Evolutionary conservation across 2,797 vertebrate species (phyloP).

Genomic region (Falco berigora): DNA sequence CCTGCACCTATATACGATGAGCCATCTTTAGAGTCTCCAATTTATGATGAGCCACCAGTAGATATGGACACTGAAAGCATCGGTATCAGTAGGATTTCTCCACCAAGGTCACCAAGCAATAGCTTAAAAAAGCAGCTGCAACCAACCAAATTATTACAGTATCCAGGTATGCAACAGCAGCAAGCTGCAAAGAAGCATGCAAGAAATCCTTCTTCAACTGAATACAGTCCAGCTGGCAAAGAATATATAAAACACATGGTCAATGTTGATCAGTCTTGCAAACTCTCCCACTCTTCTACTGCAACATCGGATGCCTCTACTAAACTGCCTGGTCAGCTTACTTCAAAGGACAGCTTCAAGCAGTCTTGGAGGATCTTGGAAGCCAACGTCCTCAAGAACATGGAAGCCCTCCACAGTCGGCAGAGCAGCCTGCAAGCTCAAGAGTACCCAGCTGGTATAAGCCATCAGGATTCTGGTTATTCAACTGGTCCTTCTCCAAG

Average conservation of each 20-base stretch:
- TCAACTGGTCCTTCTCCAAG: conserved; percentile 89
- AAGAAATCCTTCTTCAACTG: conserved; percentile 78
- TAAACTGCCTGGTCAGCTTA: conserved; percentile 60
- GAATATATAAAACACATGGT: conserved; percentile 93
- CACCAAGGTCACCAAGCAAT: conserved; percentile 69
- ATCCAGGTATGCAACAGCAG: conserved; percentile 71
- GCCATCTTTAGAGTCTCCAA: conserved; percentile 81
- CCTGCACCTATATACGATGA: conserved; percentile 82
- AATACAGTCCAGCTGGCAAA: conserved; percentile 87
- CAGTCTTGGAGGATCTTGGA: conserved; percentile 84
- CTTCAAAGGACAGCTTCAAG: conserved; percentile 80
- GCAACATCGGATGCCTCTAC: background rate
- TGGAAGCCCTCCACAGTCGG: conserved; percentile 83
- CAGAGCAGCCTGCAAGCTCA: conserved; percentile 84
- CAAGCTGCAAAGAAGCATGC: conserved; percentile 69
- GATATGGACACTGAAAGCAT: conserved; percentile 86
- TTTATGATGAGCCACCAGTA: conserved; percentile 87
- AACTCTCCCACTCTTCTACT: conserved; percentile 39
- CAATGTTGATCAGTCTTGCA: conserved; percentile 80
- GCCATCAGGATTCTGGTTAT: conserved; percentile 91
- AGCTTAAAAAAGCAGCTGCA: conserved; percentile 78
- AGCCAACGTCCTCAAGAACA: conserved; percentile 81
- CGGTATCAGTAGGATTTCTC: conserved; percentile 69
- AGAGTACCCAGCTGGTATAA: conserved; percentile 80
- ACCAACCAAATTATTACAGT: conserved; percentile 76